Base-by-base conservation (phyloP, 2,113 vertebrate genomes). In the Elaphurus davidianus region DNA sequence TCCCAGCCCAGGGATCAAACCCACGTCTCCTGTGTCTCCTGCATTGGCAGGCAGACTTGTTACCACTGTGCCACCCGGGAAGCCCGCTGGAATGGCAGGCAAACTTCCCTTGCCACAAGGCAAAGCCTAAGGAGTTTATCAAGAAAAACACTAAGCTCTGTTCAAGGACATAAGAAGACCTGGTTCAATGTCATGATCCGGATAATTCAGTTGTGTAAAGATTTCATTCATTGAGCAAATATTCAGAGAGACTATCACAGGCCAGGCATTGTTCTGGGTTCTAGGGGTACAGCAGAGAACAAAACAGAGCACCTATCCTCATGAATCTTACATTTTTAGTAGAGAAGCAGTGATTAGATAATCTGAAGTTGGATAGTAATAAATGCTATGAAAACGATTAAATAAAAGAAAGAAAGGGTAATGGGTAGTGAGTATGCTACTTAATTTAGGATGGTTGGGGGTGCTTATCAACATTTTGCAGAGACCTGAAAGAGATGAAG, bases 121-220 rank as follows among this genome's bases (percentile, higher is more conserved):
- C 52, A 85, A 97, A 86, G 59, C 27, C 36, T 71, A 64, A 92
- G 57, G 81, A 27, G 7, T 81, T 91, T 87, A 84, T 67, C n/a
- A 50, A 97, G 13, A 55, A 89, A 92, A 90, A 52, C 52, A 40
- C 45, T 71, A 74, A 87, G 90, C 12, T 79, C 43, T 36, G 50
- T 88, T 59, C 52, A 47, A 36, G 64, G 50, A 87, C 15, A 82
- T 57, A 95, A 87, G 25, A 88, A 91, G 21, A 78, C 11, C 54
- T 87, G 90, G 89, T 93, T 93, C 95, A 93, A 82, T 93, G 28
- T 76, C 55, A 87, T 54, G 88, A 40, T 74, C 78, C 60, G 57
- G 30, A 81, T 81, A 67, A 96, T 9, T 62, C 45, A 83, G 57
- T 5, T 64, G 13, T n/a, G 5, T 55, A 45, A 91, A 91, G 47